Evolutionary conservation across 2,888 invertebrate species (phyloP).

Genomic region (Cheilosia grossa): DNA sequence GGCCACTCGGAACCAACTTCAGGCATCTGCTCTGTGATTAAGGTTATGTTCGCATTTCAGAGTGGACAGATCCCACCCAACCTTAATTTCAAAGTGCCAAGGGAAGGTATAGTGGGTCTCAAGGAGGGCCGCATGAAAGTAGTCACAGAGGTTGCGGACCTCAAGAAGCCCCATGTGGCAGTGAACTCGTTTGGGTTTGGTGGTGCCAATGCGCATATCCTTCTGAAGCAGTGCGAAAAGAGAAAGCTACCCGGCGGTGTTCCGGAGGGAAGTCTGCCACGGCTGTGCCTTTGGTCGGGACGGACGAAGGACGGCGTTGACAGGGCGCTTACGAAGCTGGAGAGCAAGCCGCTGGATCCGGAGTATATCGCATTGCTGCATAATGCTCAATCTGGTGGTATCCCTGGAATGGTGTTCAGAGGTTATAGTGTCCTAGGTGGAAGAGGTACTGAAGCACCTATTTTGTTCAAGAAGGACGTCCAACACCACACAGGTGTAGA

Average conservation of each 20-base stretch:
- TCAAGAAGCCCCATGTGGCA: conserved; percentile 89
- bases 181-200: conserved; percentile 96
- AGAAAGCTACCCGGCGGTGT: conserved; percentile 83
- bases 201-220: conserved; percentile 88
- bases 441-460: conserved; percentile 65
- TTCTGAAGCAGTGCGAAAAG: conserved; percentile 74
- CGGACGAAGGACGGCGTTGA: conserved; percentile 90
- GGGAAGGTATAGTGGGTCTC: conserved; percentile 85
- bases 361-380: conserved; percentile 86
- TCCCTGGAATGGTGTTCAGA: conserved; percentile 87
- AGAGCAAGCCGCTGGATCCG: conserved; percentile 85
- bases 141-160: conserved; percentile 87
- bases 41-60: conserved; percentile 91
- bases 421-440: conserved; percentile 86
- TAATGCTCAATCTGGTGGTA: conserved; percentile 84
- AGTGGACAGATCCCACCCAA: conserved; percentile 91
- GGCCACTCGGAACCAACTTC: conserved; percentile 94
- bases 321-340: conserved; percentile 86
- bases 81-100: conserved; percentile 87
- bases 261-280: conserved; percentile 86
- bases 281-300: conserved; percentile 89
- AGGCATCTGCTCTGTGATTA: conserved; percentile 90
- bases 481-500: conserved; percentile 86
- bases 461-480: conserved; percentile 83
- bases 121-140: conserved; percentile 86